Percentiles rank a stretch among this genome's conserved stretches.
Evolutionary conservation across 1,140 invertebrate genomes (phyloP).

Genomic region (Drosophila sechellia): DNA sequence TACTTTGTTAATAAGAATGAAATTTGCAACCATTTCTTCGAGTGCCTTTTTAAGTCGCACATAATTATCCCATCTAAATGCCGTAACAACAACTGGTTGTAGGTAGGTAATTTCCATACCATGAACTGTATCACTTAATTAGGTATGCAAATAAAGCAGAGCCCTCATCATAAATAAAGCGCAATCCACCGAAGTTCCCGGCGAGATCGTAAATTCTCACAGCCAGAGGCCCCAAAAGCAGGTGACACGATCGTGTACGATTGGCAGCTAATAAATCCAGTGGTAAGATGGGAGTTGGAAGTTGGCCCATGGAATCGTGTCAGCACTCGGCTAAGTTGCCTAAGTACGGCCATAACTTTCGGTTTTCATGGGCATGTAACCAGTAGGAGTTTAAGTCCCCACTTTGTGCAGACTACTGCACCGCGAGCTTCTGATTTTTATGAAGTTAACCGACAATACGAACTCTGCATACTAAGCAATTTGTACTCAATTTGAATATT

Average conservation of each 20-base stretch:
- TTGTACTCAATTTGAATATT: conserved; percentile 63
- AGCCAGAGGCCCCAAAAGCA: conserved; percentile 24
- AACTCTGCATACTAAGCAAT: conserved; percentile 61
- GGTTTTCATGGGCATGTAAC: conserved; percentile 68
- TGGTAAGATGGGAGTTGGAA: conserved; percentile 32
- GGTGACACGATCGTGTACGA: conserved; percentile 53
- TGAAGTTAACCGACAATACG: conserved; percentile 60
- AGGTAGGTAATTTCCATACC: conserved; percentile 33
- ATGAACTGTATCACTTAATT: conserved; percentile 69
- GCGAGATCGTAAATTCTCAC: conserved; percentile 64
- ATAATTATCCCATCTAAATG: conserved; percentile 49
- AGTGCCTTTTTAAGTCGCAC: conserved; percentile 14
- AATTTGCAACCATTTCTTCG: not conserved
- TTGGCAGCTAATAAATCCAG: conserved; percentile 69
- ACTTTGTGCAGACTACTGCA: conserved; percentile 6
- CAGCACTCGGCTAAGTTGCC: conserved; percentile 53
- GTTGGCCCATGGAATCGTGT: conserved; percentile 45
- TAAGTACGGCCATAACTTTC: conserved; percentile 69
- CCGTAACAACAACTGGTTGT: conserved; percentile 32
- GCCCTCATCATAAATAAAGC: conserved; percentile 71
- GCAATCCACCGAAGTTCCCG: conserved; percentile 9
- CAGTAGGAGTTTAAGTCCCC: conserved; percentile 11
- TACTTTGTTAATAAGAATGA: not conserved
- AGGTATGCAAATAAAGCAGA: conserved; percentile 69
- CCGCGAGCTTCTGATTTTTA: conserved; percentile 36